phyloP scores from a whole-genome alignment of 2,113 vertebrate species.

The Centropristis striata region DNA sequence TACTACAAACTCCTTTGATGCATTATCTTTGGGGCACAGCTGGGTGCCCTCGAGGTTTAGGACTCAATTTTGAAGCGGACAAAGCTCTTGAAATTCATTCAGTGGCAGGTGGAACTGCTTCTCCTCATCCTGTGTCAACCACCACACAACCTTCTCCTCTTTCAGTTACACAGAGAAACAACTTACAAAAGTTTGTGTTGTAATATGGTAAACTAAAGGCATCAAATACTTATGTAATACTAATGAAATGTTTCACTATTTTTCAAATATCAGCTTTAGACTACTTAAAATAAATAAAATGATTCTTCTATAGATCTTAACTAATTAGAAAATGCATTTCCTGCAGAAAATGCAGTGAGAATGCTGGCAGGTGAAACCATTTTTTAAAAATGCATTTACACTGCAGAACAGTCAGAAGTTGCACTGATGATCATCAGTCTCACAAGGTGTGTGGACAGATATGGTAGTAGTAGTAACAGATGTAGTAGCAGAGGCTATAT shows the following conservation, averaged over 20 bases:
- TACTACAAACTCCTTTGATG: neutral
- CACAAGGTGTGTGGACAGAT: neutral
- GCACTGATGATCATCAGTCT: neutral
- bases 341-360: neutral
- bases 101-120: neutral
- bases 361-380: neutral
- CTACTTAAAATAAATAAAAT: neutral
- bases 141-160: neutral
- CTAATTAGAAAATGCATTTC: neutral
- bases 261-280: neutral
- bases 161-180: neutral
- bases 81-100: neutral
- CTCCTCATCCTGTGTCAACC: neutral
- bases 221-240: neutral
- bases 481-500: too few species aligned
- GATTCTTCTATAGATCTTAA: neutral
- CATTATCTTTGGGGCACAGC: neutral
- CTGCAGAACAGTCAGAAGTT: neutral
- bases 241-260: too few species aligned
- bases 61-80: neutral
- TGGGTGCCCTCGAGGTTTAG: neutral
- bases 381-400: neutral
- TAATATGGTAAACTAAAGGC: neutral
- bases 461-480: too few species aligned
- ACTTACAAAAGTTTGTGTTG: neutral